Conservation (phyloP, 2,888 invertebrate species). For the Brachyptera risi region DNA sequence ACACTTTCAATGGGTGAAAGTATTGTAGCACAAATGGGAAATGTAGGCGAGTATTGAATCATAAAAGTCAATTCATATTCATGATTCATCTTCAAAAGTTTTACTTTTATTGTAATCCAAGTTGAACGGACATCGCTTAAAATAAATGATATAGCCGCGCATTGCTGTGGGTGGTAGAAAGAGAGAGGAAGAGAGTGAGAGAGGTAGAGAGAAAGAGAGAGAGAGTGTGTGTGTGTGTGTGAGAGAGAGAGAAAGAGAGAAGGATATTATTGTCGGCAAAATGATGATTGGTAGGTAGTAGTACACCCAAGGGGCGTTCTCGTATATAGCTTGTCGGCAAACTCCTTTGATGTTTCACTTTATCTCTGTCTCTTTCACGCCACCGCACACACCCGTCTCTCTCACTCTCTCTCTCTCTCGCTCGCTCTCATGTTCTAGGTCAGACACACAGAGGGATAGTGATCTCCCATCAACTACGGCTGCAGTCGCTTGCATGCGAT, state of each 20-base stretch:
- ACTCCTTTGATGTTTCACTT: conserved; percentile 26
- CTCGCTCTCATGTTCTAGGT: conserved; percentile 2
- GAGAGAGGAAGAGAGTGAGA: too few species aligned
- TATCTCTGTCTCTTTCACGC: conserved; percentile 5
- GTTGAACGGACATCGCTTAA: too few species aligned
- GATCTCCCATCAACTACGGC: background rate
- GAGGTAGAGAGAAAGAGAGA: too few species aligned
- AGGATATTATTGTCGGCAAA: conserved; percentile 18
- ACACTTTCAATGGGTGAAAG: too few species aligned
- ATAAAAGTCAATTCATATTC: too few species aligned
- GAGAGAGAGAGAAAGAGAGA: too few species aligned
- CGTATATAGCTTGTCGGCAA: conserved; percentile 22
- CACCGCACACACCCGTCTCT: background rate
- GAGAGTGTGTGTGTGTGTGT: too few species aligned
- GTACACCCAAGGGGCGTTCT: conserved; percentile 22
- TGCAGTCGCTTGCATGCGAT: background rate
- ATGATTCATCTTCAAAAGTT: too few species aligned
- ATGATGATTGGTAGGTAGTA: conserved; percentile 23
- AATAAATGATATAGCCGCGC: conserved; percentile 25
- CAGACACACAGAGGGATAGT: background rate
- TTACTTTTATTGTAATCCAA: too few species aligned
- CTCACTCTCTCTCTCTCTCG: background rate
- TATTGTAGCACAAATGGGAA: too few species aligned
- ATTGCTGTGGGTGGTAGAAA: conserved; percentile 21
- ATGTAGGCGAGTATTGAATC: too few species aligned